A percentile compares a stretch with the other conserved stretches of the same genome.
Conservation (phyloP, 1,140 invertebrate genomes). For the Bombus pyrosoma region DNA sequence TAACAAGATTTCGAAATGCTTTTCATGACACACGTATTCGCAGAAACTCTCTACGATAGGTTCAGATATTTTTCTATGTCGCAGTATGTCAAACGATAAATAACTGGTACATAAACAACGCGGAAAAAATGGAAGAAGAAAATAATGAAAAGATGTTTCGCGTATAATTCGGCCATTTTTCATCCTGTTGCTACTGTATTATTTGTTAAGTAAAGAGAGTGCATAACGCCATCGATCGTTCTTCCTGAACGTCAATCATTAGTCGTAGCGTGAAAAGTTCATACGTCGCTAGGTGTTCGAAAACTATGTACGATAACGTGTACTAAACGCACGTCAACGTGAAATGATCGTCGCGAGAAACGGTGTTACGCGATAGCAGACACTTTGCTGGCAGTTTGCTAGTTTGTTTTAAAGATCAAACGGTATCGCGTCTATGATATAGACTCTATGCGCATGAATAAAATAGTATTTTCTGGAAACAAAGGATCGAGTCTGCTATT, state of each 20-base stretch:
- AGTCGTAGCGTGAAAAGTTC: constrained; percentile 9
- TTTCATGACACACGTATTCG: too few species aligned
- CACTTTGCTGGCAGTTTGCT: neutral
- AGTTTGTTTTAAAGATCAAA: neutral
- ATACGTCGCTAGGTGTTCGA: neutral
- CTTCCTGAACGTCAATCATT: neutral
- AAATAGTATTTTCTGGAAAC: too few species aligned
- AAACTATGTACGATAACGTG: neutral
- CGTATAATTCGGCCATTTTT: neutral
- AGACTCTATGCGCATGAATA: too few species aligned
- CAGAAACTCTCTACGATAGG: too few species aligned
- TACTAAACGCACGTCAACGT: neutral
- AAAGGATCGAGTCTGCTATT: too few species aligned
- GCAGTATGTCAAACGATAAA: too few species aligned
- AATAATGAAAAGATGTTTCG: neutral
- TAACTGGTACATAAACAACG: neutral
- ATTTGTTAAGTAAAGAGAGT: neutral
- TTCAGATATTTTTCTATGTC: too few species aligned
- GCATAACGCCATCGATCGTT: neutral
- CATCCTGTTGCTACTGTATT: neutral
- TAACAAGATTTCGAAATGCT: too few species aligned
- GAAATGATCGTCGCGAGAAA: neutral
- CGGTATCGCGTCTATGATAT: neutral
- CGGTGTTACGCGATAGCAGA: neutral
- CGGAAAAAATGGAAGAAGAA: neutral